Base-by-base conservation (phyloP, 2,113 vertebrate genomes). In the Centrocercus urophasianus region DNA sequence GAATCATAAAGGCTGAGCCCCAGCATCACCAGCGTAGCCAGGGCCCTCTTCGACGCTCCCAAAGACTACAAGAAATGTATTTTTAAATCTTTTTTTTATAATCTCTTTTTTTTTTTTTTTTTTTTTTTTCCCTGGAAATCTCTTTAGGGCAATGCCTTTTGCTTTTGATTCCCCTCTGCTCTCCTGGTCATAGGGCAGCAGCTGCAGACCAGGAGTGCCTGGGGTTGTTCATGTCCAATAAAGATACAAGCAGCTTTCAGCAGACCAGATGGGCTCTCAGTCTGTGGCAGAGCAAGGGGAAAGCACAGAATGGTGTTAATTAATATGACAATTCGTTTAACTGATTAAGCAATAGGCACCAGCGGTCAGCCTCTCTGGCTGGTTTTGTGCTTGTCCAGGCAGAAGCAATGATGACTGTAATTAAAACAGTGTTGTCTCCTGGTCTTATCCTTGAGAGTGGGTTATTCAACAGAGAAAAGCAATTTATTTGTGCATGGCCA, bases 221-320 rank as follows among this genome's bases (percentile, higher is more conserved):
- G 89, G 38, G 60, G 16, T 14, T 45, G 3, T 6, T 32, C 36
- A 34, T 2, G 21, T 82, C 36, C 70, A 96, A 93, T 95, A 95
- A 92, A 96, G 38, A 65, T 40, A 19, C 6, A 48, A 11, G 36
- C 72, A 50, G 74, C 93, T 96, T 90, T 84, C 74, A 48, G 71
- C 89, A 95, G 74, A 54, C 3, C 5, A 5, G 80, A 36, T 16
- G 34, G 19, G 2, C 86, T 71, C 10, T 1, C 73, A 0, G 8
- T 84, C 43, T 18, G 3, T 43, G 89, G 40, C 61, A 32, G n/a
- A 5, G 36, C 13, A 3, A 0, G 2, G 65, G 67, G 52, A 71
- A 14, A 64, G 32, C 5, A 7, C 18, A 13, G 34, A 13, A 4
- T 42, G 73, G 11, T 10, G 15, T 42, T 47, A 74, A 50, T 69